Evolutionary conservation across 2,797 vertebrate genomes (phyloP).

Genomic region (Anguilla obscura): DNA sequence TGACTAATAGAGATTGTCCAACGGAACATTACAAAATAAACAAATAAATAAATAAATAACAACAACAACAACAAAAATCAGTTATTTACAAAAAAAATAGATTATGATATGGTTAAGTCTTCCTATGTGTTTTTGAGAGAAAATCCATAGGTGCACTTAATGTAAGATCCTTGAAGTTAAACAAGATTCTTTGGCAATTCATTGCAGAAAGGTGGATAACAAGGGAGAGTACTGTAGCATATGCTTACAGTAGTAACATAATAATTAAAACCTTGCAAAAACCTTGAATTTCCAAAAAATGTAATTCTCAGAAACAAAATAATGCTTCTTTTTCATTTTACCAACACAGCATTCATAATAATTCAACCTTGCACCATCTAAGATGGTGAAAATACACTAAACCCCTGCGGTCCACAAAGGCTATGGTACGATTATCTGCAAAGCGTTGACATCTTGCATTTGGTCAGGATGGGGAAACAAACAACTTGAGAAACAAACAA

Average conservation of each 20-base stretch:
- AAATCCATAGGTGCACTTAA: too few species aligned
- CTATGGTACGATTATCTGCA: slow-evolving; percentile 2
- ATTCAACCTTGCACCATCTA: not conserved
- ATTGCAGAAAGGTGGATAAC: not conserved
- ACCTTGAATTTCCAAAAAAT: not conserved
- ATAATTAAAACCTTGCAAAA: not conserved
- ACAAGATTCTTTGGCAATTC: too few species aligned
- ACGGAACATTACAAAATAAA: not conserved
- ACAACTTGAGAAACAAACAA: slow-evolving; percentile 45
- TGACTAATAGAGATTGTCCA: not conserved
- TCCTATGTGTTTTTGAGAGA: too few species aligned
- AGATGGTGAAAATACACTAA: not conserved
- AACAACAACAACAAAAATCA: too few species aligned
- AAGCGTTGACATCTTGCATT: not conserved
- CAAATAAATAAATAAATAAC: not conserved
- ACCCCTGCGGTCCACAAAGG: not conserved
- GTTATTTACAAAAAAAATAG: too few species aligned
- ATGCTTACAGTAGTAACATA: not conserved
- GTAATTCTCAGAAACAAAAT: not conserved
- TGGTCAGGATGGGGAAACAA: slow-evolving; percentile 30
- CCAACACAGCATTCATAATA: not conserved
- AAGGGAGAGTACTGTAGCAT: not conserved
- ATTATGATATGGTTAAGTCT: too few species aligned
- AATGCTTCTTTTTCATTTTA: not conserved
- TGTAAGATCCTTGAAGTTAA: too few species aligned